A percentile compares a stretch with the other conserved stretches of the same genome.
Evolutionary conservation across 2,113 vertebrate species (phyloP).

Genomic region (Gallinago jamesoni): DNA sequence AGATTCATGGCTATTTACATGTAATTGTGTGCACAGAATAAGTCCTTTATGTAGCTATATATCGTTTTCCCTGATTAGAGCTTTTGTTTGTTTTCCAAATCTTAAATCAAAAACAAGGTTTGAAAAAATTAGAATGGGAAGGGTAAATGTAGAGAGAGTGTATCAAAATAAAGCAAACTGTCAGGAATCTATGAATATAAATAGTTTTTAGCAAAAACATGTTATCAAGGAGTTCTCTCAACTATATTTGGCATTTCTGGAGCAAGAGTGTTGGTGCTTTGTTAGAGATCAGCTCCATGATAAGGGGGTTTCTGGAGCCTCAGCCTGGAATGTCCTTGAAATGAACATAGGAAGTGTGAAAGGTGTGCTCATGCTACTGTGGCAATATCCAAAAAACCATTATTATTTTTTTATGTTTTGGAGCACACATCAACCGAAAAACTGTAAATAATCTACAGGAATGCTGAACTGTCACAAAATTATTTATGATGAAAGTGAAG

Average conservation of each 20-base stretch:
- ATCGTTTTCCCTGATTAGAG: constrained; percentile 27
- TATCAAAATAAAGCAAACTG: constrained; percentile 73
- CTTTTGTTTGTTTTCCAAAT: constrained; percentile 30
- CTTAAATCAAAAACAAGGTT: constrained; percentile 32
- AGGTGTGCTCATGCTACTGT: neutral
- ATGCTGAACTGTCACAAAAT: constrained; percentile 72
- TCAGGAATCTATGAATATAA: constrained; percentile 78
- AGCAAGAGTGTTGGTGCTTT: constrained; percentile 74
- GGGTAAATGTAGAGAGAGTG: constrained; percentile 51
- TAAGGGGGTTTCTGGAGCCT: constrained; percentile 52
- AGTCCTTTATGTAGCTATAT: constrained; percentile 7
- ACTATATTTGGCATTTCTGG: constrained; percentile 78
- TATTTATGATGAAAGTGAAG: constrained; percentile 72
- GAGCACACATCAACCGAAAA: constrained; percentile 62
- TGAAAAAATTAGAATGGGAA: constrained; percentile 5
- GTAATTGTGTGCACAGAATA: constrained; percentile 50
- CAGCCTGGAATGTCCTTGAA: constrained; percentile 58
- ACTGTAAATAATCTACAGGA: constrained; percentile 72
- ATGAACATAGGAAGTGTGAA: constrained; percentile 15
- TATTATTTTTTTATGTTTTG: constrained; percentile 19
- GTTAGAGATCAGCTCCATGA: constrained; percentile 43
- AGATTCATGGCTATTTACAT: constrained; percentile 70
- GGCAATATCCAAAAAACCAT: neutral
- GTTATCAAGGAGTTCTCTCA: constrained; percentile 74
- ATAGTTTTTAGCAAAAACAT: constrained; percentile 75